These are phyloP conservation scores for Lasioglossum oenotherae DNA, from an alignment of 2,888 invertebrate genomes.

Conservation along the genomic window DNA sequence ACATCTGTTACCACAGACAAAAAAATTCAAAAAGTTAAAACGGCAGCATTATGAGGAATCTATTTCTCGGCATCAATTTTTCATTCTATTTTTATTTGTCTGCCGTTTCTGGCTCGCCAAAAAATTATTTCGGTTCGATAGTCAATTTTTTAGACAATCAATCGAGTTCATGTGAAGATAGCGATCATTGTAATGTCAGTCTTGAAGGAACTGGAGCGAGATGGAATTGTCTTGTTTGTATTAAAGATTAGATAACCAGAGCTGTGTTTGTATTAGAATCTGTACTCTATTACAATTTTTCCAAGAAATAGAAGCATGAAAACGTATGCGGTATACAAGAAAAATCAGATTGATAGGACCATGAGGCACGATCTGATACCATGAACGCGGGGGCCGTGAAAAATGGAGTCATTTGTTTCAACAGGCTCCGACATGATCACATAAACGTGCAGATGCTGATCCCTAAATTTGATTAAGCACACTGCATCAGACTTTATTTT, in stretches of 20 bases:
- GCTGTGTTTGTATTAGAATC: not conserved
- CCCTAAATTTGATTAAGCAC: not conserved
- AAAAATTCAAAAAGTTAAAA: not conserved
- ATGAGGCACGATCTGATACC: not conserved
- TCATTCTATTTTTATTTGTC: not conserved
- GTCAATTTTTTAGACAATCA: not conserved
- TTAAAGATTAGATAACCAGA: not conserved
- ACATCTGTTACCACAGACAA: not conserved
- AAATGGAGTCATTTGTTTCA: conserved; percentile 37
- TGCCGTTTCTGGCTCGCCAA: not conserved
- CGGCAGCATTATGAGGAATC: not conserved
- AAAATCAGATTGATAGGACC: not conserved
- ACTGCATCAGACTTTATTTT: not conserved
- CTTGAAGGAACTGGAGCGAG: not conserved
- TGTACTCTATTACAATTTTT: not conserved
- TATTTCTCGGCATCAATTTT: not conserved
- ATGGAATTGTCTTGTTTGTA: not conserved
- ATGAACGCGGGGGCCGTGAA: not conserved
- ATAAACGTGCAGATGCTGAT: conserved; percentile 1
- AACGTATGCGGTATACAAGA: not conserved
- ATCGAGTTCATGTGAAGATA: not conserved
- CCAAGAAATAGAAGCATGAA: not conserved
- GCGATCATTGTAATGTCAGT: not conserved
- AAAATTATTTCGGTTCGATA: not conserved
- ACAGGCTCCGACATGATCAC: not conserved